Evolutionary conservation across 2,888 invertebrate species (phyloP).

Genomic region (Dichetophora obliterata): DNA sequence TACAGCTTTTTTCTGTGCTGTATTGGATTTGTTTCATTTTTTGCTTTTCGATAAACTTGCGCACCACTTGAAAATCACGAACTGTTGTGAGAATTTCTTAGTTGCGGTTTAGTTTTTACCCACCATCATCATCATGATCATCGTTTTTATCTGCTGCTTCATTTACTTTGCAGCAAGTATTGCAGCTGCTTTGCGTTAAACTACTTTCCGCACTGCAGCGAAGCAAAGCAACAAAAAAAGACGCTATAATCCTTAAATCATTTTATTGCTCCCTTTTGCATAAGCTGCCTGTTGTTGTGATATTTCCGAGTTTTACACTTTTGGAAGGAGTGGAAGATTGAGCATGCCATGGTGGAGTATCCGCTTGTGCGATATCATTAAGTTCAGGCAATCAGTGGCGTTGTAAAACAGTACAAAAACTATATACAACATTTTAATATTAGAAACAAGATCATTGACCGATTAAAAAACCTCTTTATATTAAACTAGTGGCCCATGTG

Average conservation of each 20-base stretch:
- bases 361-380: no score
- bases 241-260: constrained; percentile 13
- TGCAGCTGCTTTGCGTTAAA: constrained; percentile 3
- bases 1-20: background rate
- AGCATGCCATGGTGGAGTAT: no score
- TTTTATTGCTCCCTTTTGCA: constrained; percentile 28
- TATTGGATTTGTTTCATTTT: constrained; percentile 3
- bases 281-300: background rate
- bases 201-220: background rate
- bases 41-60: background rate
- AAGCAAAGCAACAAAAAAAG: background rate
- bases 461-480: no score
- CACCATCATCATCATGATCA: background rate
- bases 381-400: constrained; percentile 5
- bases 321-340: background rate
- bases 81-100: constrained; percentile 37
- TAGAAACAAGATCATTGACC: no score
- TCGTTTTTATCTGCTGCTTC: background rate
- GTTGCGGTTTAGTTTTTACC: constrained; percentile 34
- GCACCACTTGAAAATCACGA: constrained; percentile 35
- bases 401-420: no score
- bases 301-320: background rate
- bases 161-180: background rate
- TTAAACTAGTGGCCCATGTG: no score
- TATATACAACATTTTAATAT: no score